A percentile compares a stretch with the other conserved stretches of the same genome.
Evolutionary conservation across 2,888 invertebrate species (phyloP).

Genomic region (Caenorhabditis sulstoni): DNA sequence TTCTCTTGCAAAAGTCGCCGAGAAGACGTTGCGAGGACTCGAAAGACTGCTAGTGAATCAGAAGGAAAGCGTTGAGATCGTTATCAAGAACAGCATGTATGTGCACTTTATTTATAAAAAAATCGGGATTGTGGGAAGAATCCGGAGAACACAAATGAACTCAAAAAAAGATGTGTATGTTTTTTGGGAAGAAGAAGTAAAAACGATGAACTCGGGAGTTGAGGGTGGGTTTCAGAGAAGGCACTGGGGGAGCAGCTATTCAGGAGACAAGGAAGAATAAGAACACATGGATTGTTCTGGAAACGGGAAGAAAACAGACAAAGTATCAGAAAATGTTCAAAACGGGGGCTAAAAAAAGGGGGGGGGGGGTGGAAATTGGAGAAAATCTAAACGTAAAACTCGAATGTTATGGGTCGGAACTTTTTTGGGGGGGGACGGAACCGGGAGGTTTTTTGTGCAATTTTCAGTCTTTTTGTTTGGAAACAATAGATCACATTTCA

Average conservation of each 20-base stretch:
- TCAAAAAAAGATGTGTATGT: too few species aligned
- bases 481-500: slow-evolving; percentile 34
- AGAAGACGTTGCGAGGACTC: too few species aligned
- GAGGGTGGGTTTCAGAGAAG: not conserved
- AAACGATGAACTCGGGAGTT: not conserved
- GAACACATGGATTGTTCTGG: too few species aligned
- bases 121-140: too few species aligned
- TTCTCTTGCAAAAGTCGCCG: too few species aligned
- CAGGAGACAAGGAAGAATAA: not conserved
- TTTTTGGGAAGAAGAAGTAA: not conserved
- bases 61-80: too few species aligned
- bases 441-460: slow-evolving; percentile 3
- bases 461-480: slow-evolving; percentile 4
- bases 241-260: not conserved
- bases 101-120: too few species aligned
- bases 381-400: slow-evolving; percentile 6
- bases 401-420: not conserved
- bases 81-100: too few species aligned
- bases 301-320: not conserved
- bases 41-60: too few species aligned
- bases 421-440: not conserved
- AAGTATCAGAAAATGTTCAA: not conserved
- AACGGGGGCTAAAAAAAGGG: too few species aligned
- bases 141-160: too few species aligned
- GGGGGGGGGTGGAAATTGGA: not conserved